Percentiles rank a stretch among this genome's conserved stretches.
Conservation (phyloP, 1,140 invertebrate genomes). For the Parasteatoda tepidariorum region DNA sequence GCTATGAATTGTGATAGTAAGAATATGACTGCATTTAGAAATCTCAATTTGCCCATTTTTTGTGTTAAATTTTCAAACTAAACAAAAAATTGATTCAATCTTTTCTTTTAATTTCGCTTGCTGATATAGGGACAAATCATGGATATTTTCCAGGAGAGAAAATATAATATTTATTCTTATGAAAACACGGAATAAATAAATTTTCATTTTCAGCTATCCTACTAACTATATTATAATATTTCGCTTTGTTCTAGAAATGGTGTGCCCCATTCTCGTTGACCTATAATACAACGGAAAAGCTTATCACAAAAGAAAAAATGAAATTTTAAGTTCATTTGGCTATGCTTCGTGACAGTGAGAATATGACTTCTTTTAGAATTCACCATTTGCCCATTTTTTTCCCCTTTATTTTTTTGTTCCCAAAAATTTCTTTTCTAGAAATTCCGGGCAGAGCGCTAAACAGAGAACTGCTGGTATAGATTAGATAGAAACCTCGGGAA, state of each 20-base stretch:
- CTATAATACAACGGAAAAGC: too few species aligned
- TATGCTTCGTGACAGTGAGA: too few species aligned
- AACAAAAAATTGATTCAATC: background rate
- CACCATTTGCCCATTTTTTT: background rate
- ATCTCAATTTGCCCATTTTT: background rate
- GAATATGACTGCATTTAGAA: too few species aligned
- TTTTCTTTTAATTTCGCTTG: background rate
- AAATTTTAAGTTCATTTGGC: background rate
- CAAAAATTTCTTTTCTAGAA: background rate
- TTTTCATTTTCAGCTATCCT: background rate
- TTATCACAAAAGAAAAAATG: too few species aligned
- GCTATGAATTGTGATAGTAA: too few species aligned
- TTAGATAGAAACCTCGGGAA: constrained; percentile 11
- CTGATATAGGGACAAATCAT: too few species aligned
- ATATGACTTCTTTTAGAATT: background rate
- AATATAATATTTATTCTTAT: background rate
- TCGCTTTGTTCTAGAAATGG: background rate
- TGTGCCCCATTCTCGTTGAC: too few species aligned
- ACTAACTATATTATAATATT: background rate
- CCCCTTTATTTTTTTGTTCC: constrained; percentile 1
- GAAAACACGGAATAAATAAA: background rate
- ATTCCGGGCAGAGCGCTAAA: background rate
- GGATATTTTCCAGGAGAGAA: background rate
- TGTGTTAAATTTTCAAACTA: background rate
- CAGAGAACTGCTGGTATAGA: background rate